Conservation (phyloP, 2,797 vertebrate species). For the Pseudochirops cupreus region DNA sequence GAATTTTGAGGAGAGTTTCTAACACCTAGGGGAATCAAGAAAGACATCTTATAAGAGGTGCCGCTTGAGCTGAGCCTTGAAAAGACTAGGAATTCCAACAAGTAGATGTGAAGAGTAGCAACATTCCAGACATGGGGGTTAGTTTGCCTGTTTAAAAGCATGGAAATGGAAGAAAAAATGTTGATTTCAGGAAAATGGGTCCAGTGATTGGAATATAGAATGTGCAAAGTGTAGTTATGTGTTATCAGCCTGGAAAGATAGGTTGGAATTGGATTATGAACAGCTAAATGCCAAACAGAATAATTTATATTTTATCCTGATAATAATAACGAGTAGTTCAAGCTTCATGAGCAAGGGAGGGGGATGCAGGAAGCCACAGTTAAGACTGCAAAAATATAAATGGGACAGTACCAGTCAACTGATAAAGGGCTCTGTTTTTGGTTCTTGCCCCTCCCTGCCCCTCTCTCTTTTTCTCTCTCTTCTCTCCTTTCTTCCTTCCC, state of each 20-base stretch:
- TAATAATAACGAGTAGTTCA: background rate
- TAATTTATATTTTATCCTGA: background rate
- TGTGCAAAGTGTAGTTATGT: background rate
- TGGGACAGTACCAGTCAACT: background rate
- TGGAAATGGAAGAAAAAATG: background rate
- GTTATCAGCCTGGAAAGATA: background rate
- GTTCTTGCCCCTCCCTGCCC: background rate
- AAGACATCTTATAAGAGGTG: background rate
- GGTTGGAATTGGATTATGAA: background rate
- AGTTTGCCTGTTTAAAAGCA: background rate
- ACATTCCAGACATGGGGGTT: background rate
- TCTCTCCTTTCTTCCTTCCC: background rate
- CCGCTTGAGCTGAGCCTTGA: background rate
- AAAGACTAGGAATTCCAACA: too few relatives aligned
- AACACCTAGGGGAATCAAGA: background rate
- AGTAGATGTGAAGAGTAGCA: background rate
- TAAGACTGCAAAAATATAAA: background rate
- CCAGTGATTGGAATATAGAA: background rate
- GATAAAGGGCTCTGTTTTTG: background rate
- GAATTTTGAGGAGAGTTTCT: background rate
- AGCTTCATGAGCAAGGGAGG: background rate
- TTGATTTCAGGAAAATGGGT: background rate
- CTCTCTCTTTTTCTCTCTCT: background rate
- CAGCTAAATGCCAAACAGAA: background rate
- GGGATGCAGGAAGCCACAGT: background rate